Conservation (phyloP, 2,113 vertebrate species). For the Protobothrops flavoviridis region DNA sequence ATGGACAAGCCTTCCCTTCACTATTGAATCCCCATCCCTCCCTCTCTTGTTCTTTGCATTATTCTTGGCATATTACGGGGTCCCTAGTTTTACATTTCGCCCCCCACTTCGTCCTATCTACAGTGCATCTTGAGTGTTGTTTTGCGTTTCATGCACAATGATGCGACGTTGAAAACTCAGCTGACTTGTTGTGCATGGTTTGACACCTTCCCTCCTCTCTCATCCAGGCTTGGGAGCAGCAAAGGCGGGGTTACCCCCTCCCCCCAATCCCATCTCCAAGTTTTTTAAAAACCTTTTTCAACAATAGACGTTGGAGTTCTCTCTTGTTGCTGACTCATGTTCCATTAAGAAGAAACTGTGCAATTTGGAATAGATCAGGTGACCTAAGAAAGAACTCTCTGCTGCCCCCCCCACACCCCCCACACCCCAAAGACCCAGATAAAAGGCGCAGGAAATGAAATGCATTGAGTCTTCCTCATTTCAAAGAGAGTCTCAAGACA, state of each 20-base stretch:
- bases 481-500: slow-evolving; percentile 11
- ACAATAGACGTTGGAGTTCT: slow-evolving; percentile 24
- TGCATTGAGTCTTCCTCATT: slow-evolving; percentile 10
- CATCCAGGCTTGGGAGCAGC: no score
- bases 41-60: background rate
- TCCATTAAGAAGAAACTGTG: slow-evolving; percentile 55
- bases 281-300: slow-evolving; percentile 1
- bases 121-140: background rate
- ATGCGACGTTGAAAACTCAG: no score
- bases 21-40: background rate
- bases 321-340: slow-evolving; percentile 48
- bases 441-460: slow-evolving; percentile 13
- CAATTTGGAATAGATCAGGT: slow-evolving; percentile 55
- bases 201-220: no score
- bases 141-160: background rate
- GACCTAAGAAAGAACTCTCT: slow-evolving; percentile 14
- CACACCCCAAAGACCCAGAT: slow-evolving; percentile 12
- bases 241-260: no score
- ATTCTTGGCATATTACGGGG: background rate
- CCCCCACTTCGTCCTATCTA: background rate
- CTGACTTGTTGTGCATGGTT: no score
- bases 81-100: background rate
- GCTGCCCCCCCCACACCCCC: background rate
- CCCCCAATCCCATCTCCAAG: no score
- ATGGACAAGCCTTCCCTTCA: background rate